Conservation (phyloP, 1,140 invertebrate species). For the Pogonomyrmex barbatus region DNA sequence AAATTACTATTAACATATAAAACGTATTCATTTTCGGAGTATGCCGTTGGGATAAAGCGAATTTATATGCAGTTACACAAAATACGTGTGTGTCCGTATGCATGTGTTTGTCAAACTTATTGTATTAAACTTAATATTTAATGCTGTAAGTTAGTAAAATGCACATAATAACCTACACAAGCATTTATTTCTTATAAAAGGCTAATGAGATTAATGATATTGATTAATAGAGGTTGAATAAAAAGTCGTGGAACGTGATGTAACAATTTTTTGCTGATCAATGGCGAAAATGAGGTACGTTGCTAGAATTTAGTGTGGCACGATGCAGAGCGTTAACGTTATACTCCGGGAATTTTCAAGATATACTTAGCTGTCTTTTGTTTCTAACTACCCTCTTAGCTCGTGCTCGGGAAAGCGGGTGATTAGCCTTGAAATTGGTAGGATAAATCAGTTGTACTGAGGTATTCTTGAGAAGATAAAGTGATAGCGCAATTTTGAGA, state of each 20-base stretch:
- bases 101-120: neutral
- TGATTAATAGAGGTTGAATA: neutral
- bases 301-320: neutral
- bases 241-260: slow-evolving; percentile 15
- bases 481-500: slow-evolving; percentile 12
- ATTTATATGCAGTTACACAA: neutral
- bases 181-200: neutral
- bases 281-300: slow-evolving; percentile 1
- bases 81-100: neutral
- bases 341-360: slow-evolving; percentile 9
- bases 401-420: slow-evolving; percentile 5
- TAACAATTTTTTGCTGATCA: slow-evolving; percentile 22
- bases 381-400: slow-evolving; percentile 8
- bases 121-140: neutral
- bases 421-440: slow-evolving; percentile 35
- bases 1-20: slow-evolving; percentile 18
- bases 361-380: slow-evolving; percentile 30
- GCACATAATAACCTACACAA: neutral
- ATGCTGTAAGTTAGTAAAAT: neutral
- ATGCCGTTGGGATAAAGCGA: neutral
- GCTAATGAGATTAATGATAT: slow-evolving; percentile 24
- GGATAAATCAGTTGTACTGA: slow-evolving; percentile 30
- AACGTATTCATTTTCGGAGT: neutral
- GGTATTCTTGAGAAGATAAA: slow-evolving; percentile 23
- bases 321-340: slow-evolving; percentile 8